Evolutionary conservation across 2,113 vertebrate genomes (phyloP).

Genomic region (Tonatia bakeri): DNA sequence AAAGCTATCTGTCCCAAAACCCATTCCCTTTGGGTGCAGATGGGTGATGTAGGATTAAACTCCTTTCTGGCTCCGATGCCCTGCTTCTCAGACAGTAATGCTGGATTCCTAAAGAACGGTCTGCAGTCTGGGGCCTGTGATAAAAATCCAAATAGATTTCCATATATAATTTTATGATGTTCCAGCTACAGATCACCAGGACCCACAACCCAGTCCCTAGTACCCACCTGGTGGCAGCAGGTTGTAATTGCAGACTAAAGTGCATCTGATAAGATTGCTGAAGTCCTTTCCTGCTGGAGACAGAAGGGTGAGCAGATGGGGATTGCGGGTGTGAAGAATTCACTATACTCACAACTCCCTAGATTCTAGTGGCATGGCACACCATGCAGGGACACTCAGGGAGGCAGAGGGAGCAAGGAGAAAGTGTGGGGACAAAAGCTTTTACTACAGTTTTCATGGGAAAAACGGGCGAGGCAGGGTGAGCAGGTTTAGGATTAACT

Average conservation of each 20-base stretch:
- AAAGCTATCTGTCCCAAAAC: background rate
- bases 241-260: background rate
- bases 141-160: background rate
- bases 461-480: background rate
- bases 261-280: rapidly evolving
- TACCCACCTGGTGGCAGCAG: slow-evolving; percentile 42
- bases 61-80: background rate
- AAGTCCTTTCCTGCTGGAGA: background rate
- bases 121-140: background rate
- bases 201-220: background rate
- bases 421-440: background rate
- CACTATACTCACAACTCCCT: background rate
- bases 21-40: background rate
- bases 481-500: background rate
- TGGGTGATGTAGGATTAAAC: background rate
- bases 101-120: background rate
- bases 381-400: background rate
- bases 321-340: background rate
- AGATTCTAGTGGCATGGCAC: background rate
- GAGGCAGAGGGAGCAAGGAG: background rate
- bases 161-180: background rate
- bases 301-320: background rate
- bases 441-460: background rate
- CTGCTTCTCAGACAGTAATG: background rate
- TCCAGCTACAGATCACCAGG: background rate